Base-by-base conservation (phyloP, 2,888 invertebrate species). In the Aporophyla lueneburgensis region DNA sequence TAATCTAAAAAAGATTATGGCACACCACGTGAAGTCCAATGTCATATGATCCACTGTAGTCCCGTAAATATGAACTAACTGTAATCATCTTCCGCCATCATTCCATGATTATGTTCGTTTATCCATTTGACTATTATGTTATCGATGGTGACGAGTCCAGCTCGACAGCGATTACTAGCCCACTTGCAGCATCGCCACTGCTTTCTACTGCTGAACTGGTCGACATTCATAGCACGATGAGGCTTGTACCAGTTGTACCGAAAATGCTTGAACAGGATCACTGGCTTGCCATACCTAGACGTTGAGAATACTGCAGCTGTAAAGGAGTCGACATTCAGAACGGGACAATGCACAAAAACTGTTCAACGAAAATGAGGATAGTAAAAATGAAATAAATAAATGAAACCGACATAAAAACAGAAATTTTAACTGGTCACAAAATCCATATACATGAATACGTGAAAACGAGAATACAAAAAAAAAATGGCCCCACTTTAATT, bases 131-230 rank as follows among this genome's bases (percentile, higher is more conserved):
- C 78, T 0, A 84, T 74, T 33, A 66, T n/a, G 12, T 74, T 40
- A 27, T 78, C 58, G 3, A 84, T 12, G 16, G 81, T 84, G 49
- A 74, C n/a, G 16, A 84, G 73, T 16, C 68, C n/a, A 9, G 71
- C 77, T 68, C 81, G 46, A 24, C 84, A 83, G n/a, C 24, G n/a
- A 4, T 43, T 54, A 59, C 81, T 76, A n/a, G 76, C 69, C 86
- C 83, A 85, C 63, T 85, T 86, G 40, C 83, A 79, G 54, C 87
- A 86, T 6, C 87, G 75, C 83, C 86, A 86, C 5, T 69, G 68
- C 24, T 83, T 86, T 58, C 3, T 86, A 1, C 12, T 59, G 0
- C 12, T 59, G 27, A 54, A 19, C 58, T 12, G 19, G 6, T 63
- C 43, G 7, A 12, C 5, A 14, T 46, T 14, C 6, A 46, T 46